Evolutionary conservation across 2,113 vertebrate species (phyloP), one percentile per base, ranked within the genome.

Genomic region (Nothoprocta perdicaria): DNA sequence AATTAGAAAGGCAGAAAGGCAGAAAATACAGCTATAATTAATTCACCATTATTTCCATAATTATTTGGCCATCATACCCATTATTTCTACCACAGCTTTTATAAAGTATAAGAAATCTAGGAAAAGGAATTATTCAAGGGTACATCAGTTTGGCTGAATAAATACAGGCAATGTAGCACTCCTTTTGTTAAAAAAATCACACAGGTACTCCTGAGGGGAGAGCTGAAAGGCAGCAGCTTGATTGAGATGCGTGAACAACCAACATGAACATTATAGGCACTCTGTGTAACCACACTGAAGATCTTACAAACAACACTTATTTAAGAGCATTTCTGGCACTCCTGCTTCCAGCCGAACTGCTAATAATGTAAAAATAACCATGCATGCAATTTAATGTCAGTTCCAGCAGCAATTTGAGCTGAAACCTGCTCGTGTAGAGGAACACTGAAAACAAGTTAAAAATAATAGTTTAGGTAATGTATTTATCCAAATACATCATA

Each of bases 61-160:
- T 31, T 31, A 57, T 18, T 57, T 57, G 27, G 29, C 27, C 53
- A 57, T 31, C 53, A 57, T 57, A 17, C 31, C 27, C 53, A 57
- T 73, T 91, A 95, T 96, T 97, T 96, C 95, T 93, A 94, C 35
- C 67, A 71, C 94, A 86, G 96, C 95, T 92, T 94, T 93, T 84
- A 74, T 53, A 86, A 53, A 60, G 40, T 68, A 72, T 77, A 89
- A 94, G 76, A 96, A 95, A 95, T 89, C 12, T 65, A 90, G 75
- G 63, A 76, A 89, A 93, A 89, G 21, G 27, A 52, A 27, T 78
- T 68, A 80, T 18, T 85, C 33, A 81, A 90, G 43, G 92, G 89
- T 48, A 55, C 26, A 80, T 48, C 78, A 50, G 57, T 41, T 92
- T 91, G 89, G 73, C 76, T 93, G 60, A 48, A 66, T 92, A 96